A percentile compares a stretch with the other conserved stretches of the same genome.
Conservation (phyloP, 2,797 vertebrate genomes). For the Sciurus vulgaris region DNA sequence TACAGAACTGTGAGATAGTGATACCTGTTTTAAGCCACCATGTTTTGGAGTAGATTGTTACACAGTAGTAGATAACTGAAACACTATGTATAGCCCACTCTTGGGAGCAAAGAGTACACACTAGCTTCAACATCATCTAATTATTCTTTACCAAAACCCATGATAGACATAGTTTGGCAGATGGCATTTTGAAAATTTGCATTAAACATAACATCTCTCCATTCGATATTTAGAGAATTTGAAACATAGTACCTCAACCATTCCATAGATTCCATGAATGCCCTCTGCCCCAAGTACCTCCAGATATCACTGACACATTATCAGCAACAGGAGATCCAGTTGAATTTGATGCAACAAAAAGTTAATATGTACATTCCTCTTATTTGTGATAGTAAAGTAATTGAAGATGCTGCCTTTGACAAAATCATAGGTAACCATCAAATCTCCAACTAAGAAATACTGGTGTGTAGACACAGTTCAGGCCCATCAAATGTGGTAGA, state of each 20-base stretch:
- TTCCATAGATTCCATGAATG: not conserved
- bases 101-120: not conserved
- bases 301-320: not conserved
- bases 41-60: not conserved
- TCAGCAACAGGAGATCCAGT: not conserved
- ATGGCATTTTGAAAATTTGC: not conserved
- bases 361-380: not conserved
- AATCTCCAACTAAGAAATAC: not conserved
- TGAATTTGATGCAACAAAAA: slow-evolving; percentile 16
- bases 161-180: not conserved
- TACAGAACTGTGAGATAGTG: not conserved
- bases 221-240: not conserved
- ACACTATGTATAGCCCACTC: not conserved
- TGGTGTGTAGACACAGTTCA: not conserved
- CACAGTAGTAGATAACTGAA: not conserved
- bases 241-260: not conserved
- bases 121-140: not conserved
- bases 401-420: not conserved
- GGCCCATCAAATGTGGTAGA: not conserved
- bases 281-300: not conserved
- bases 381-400: not conserved
- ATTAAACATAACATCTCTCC: not conserved
- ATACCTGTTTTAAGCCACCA: not conserved
- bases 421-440: slow-evolving; percentile 36
- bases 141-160: not conserved